phyloP scores from a whole-genome alignment of 1,140 invertebrate species.

The Trichomalopsis sarcophagae region DNA sequence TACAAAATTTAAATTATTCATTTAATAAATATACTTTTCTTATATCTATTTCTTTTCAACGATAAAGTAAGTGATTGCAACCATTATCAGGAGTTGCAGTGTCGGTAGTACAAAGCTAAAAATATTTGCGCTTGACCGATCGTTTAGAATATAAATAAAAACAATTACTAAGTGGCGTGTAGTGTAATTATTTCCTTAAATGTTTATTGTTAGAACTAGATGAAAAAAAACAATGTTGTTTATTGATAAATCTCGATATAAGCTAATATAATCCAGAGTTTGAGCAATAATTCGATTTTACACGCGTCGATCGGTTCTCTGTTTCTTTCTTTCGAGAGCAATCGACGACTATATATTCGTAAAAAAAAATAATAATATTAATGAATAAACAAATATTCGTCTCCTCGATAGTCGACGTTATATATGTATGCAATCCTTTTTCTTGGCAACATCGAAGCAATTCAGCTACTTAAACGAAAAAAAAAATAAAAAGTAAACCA shows the following conservation, averaged over 20 bases:
- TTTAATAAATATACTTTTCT: constrained; percentile 16
- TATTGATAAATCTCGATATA: constrained; percentile 37
- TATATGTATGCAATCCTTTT: constrained; percentile 13
- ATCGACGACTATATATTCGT: constrained; percentile 3
- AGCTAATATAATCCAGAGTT: constrained; percentile 26
- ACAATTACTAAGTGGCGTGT: background rate
- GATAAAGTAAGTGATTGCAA: background rate
- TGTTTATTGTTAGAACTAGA: constrained; percentile 48
- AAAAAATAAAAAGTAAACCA: constrained; percentile 22
- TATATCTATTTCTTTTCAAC: constrained; percentile 2
- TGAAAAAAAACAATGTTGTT: constrained; percentile 31
- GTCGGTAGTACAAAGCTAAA: constrained; percentile 34
- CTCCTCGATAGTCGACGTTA: background rate
- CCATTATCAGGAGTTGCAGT: background rate
- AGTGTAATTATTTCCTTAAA: constrained; percentile 41
- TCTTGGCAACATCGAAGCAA: constrained; percentile 42
- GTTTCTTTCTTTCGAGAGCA: constrained; percentile 13
- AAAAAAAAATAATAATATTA: background rate
- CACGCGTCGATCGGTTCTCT: background rate
- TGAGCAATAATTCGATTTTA: constrained; percentile 44
- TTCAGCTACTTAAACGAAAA: constrained; percentile 14
- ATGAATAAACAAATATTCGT: background rate
- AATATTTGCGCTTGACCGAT: constrained; percentile 32
- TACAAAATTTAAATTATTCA: background rate
- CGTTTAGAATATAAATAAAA: constrained; percentile 15